Percentiles rank a stretch among this genome's conserved stretches.
phyloP scores from a whole-genome alignment of 2,888 invertebrate species.

The Tyria jacobaeae region DNA sequence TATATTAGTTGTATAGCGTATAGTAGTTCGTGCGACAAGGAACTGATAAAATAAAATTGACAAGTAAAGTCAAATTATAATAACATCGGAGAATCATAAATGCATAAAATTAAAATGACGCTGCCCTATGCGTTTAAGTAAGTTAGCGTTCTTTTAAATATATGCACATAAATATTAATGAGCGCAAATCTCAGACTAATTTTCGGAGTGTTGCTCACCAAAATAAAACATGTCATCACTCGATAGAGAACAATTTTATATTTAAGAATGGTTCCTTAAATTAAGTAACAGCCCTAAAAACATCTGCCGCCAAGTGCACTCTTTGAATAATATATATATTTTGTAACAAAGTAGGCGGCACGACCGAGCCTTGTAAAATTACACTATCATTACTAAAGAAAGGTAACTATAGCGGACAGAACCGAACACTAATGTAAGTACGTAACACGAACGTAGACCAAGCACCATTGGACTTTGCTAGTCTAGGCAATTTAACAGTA shows the following conservation, averaged over 20 bases:
- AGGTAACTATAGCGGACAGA: constrained; percentile 39
- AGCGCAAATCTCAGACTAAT: constrained; percentile 21
- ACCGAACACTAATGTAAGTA: constrained; percentile 25
- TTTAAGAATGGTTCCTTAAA: constrained; percentile 40
- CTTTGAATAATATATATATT: constrained; percentile 41
- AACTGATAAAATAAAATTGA: neutral
- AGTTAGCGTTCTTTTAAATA: neutral
- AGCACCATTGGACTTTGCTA: constrained; percentile 22
- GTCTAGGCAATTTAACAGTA: neutral
- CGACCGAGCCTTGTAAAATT: constrained; percentile 12
- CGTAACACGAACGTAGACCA: constrained; percentile 9
- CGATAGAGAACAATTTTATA: constrained; percentile 21
- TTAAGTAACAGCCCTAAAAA: constrained; percentile 47
- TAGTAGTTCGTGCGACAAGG: neutral
- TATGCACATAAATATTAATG: too few species aligned
- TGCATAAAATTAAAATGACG: neutral
- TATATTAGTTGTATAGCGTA: too few species aligned
- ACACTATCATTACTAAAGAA: constrained; percentile 34
- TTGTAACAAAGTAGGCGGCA: constrained; percentile 28
- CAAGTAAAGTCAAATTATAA: neutral
- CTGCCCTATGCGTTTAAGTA: neutral
- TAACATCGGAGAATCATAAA: constrained; percentile 1
- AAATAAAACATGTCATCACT: constrained; percentile 15
- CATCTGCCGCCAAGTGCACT: constrained; percentile 23
- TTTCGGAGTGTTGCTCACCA: constrained; percentile 10